A percentile compares a stretch with the other conserved stretches of the same genome.
These are phyloP conservation scores for Epirrhoe alternata DNA, from an alignment of 2,888 invertebrate genomes.

Conservation along the genomic window DNA sequence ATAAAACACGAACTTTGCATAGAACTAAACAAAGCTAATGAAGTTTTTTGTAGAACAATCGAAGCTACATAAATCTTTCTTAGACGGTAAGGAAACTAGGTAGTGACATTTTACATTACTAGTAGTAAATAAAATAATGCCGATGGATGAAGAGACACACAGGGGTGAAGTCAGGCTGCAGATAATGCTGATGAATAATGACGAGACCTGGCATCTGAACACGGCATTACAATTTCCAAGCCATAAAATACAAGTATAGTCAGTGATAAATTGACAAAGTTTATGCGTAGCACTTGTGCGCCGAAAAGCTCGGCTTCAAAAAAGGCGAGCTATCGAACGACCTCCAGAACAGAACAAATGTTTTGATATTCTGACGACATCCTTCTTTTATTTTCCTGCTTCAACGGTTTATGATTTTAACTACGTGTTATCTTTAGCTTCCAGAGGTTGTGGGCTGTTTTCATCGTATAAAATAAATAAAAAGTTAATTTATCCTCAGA, in stretches of 20 bases:
- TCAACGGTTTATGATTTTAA: constrained; percentile 1
- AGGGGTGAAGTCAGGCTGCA: too few relatives aligned
- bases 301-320: constrained; percentile 11
- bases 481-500: background rate
- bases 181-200: too few relatives aligned
- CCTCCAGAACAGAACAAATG: background rate
- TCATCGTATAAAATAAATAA: background rate
- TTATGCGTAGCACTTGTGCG: constrained; percentile 32
- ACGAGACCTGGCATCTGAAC: background rate
- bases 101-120: too few relatives aligned
- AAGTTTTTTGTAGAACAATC: too few relatives aligned
- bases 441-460: background rate
- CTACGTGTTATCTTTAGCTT: background rate
- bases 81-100: too few relatives aligned
- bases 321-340: constrained; percentile 1
- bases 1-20: too few relatives aligned
- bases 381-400: background rate
- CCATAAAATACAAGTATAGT: constrained; percentile 26
- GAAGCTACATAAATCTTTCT: too few relatives aligned
- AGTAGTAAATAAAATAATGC: too few relatives aligned
- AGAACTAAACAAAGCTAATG: too few relatives aligned
- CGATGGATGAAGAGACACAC: too few relatives aligned
- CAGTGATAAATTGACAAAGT: constrained; percentile 38
- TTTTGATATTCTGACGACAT: background rate
- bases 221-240: constrained; percentile 2